Base-by-base conservation (phyloP, 92 coral and sea anemone species). In the Zoanthus sansibaricus region DNA sequence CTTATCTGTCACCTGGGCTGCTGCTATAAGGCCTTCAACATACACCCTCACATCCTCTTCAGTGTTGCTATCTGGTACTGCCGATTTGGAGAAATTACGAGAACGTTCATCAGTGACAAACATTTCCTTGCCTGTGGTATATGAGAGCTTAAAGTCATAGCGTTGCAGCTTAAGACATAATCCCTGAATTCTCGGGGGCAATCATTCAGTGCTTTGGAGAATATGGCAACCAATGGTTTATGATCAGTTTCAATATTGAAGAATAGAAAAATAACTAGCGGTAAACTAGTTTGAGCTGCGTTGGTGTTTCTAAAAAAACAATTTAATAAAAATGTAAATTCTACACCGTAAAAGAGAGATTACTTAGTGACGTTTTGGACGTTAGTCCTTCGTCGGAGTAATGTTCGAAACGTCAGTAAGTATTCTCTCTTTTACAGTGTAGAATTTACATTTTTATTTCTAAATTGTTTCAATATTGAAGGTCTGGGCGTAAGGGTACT, bases 161-260 rank as follows among this genome's bases (percentile, higher is more conserved):
- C 71, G 78, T 66, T 86, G 89, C 42, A 86, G 55, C 42, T 25
- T 75, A 8, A 86, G 76, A 25, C 88, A 61, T 16, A 71, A 72
- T 54, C 71, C 14, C 52, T 73, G 78, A 18, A 84, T 73, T 47
- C 76, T 30, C 4, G 13, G 73, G 76, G 83, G 52, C 72, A 51
- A 62, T 86, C 89, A 75, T 56, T 76, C 8, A 86, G 74, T 55
- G 83, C 42, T 32, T 75, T 86, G 68, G 71, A 58, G 72, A 86
- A 76, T 68, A 64, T 37, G 48, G 83, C 80, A 9, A 86, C 66
- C 31, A 82, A 67, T 4, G 78, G 86, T 20, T 82, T 61, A 3
- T 68, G 78, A 32, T 82, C 86, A 82, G 72, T 82, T 7, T 75
- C 73, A 31, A 76, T 14, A 62, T 56, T 72, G 71, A 86, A 74